A percentile compares a stretch with the other conserved stretches of the same genome.
Evolutionary conservation across 1,140 invertebrate species (phyloP).

Genomic region (Ectropis grisescens): DNA sequence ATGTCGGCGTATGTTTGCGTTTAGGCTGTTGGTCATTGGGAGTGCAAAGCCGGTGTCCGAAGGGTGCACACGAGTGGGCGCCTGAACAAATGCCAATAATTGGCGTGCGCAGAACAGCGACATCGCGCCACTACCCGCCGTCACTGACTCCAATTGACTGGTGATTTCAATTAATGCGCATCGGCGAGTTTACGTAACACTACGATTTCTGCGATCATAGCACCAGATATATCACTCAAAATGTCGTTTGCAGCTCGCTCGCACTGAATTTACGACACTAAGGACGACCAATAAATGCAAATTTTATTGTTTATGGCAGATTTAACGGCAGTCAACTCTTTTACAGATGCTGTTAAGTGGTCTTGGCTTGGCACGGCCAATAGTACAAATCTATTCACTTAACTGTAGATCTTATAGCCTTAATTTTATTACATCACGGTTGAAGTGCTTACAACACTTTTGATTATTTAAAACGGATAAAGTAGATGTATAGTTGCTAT

Average conservation of each 20-base stretch:
- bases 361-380: conserved; percentile 26
- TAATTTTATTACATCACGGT: no score
- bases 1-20: no score
- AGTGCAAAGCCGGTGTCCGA: no score
- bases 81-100: conserved; percentile 54
- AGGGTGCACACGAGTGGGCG: conserved; percentile 22
- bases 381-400: conserved; percentile 20
- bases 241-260: conserved; percentile 59
- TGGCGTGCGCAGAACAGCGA: conserved; percentile 37
- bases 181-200: conserved; percentile 42
- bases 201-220: conserved; percentile 39
- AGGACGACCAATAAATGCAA: conserved; percentile 68
- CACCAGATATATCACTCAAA: conserved; percentile 58
- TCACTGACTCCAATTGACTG: conserved; percentile 49
- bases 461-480: no score
- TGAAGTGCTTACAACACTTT: no score
- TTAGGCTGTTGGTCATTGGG: no score
- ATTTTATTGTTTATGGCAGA: conserved; percentile 67
- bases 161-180: conserved; percentile 58
- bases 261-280: conserved; percentile 56
- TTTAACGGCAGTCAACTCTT: conserved; percentile 65
- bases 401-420: conserved; percentile 9
- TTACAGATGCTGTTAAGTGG: conserved; percentile 55
- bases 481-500: no score
- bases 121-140: conserved; percentile 23